Evolutionary conservation across 2,113 vertebrate species (phyloP).

Genomic region (Phaethon lepturus): DNA sequence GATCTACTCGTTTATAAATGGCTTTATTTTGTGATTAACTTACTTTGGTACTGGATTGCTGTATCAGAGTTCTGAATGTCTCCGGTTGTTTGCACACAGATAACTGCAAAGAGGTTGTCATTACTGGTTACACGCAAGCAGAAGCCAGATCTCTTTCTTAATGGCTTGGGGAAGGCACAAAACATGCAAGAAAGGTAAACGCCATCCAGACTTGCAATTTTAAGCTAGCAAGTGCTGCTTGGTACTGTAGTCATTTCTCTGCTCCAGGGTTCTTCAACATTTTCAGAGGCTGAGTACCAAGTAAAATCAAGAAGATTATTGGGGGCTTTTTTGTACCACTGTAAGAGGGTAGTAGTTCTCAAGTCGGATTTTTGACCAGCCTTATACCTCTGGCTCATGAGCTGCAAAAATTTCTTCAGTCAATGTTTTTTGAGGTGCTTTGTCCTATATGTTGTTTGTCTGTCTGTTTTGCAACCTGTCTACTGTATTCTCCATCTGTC

Average conservation of each 20-base stretch:
- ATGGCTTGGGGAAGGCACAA: constrained; percentile 86
- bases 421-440: constrained; percentile 74
- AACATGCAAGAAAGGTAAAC: constrained; percentile 87
- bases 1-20: constrained; percentile 64
- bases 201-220: constrained; percentile 81
- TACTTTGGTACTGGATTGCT: constrained; percentile 71
- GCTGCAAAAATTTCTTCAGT: constrained; percentile 64
- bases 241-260: constrained; percentile 67
- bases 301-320: constrained; percentile 44
- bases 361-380: constrained; percentile 68
- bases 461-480: constrained; percentile 75
- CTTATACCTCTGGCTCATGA: constrained; percentile 71
- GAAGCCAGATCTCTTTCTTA: constrained; percentile 93
- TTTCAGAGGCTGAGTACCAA: constrained; percentile 73
- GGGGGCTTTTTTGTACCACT: constrained; percentile 45
- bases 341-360: constrained; percentile 38
- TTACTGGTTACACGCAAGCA: constrained; percentile 94
- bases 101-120: constrained; percentile 96
- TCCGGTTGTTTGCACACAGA: constrained; percentile 94
- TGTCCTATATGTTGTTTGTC: constrained; percentile 76
- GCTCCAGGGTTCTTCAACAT: constrained; percentile 71
- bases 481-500: constrained; percentile 76
- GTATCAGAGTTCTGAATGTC: constrained; percentile 85
- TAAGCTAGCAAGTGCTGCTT: constrained; percentile 78
- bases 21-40: constrained; percentile 75